Evolutionary conservation across 2,888 invertebrate species (phyloP), one percentile per base, ranked within the genome.

Genomic region (Theretra japonica): DNA sequence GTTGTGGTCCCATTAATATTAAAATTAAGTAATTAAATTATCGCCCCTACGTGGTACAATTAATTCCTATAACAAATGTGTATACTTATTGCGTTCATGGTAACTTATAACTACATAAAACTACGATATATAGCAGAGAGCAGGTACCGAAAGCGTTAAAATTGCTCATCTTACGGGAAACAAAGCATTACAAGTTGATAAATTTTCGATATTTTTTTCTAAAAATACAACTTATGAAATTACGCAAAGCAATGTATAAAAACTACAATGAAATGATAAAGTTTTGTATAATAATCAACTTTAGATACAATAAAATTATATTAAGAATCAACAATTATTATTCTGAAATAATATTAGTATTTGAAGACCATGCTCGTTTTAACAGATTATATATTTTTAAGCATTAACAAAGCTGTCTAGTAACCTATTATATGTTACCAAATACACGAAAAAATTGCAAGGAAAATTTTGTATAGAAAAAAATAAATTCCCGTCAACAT

Each of bases 41-140:
- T 48, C 65, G 65, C 65, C 15, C 65, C 48, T 48, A 48, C 41
- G 65, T 23, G 33, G 33, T 62, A 33, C 48, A 48, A 65, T 65
- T 48, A 21, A 23, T 48, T 65, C 65, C 41, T 65, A 65, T 48
- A 48, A 21, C 15, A 41, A 58, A 41, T 62, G 21, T 62, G 23
- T 65, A 69, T 57, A 73, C n/a, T 71, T 71, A 71, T 71, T 65
- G 70, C 70, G 25, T 62, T 56, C 60, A 62, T 74, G 72, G 72
- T 75, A 75, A 75, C 73, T 73, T 73, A 72, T 53, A 74, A 41
- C 72, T 73, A 73, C 23, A 70, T 70, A 70, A 21, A 23, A 69
- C 30, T 62, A 70, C n/a, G 23, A 5, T 30, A 62, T 70, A 70
- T 23, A 56, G 56, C 5, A 50, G 58, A 65, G 23, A 65, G 23